phyloP scores from a whole-genome alignment of 2,797 vertebrate species.

The Myoxocephalus aenaeus region DNA sequence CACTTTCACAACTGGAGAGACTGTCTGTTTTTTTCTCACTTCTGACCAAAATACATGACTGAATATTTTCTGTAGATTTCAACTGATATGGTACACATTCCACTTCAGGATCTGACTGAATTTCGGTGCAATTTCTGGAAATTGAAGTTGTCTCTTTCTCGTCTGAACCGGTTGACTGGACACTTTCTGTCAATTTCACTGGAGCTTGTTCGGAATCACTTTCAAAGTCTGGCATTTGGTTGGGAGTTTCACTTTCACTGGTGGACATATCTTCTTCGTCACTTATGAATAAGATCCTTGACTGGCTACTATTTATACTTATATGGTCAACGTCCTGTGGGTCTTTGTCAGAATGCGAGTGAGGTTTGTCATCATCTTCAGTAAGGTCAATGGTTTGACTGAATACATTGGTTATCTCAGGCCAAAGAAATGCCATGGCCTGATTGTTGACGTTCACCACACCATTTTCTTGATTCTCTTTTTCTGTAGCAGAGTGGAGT shows the following conservation, averaged over 20 bases:
- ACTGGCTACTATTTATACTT: background rate
- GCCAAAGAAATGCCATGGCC: background rate
- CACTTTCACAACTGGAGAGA: background rate
- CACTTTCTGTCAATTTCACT: background rate
- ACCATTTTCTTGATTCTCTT: background rate
- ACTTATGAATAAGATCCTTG: background rate
- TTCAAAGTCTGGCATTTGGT: background rate
- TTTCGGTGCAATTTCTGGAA: background rate
- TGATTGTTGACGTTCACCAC: background rate
- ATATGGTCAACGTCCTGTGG: background rate
- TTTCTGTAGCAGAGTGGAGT: background rate
- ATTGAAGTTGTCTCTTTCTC: background rate
- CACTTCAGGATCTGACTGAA: constrained; percentile 1
- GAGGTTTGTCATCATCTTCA: background rate
- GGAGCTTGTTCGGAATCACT: background rate
- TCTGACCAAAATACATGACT: background rate
- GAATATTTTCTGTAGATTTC: background rate
- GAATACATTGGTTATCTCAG: background rate
- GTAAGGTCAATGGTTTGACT: constrained; percentile 17
- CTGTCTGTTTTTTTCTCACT: constrained; percentile 18
- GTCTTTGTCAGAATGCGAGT: background rate
- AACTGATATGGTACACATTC: background rate
- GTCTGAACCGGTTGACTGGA: background rate
- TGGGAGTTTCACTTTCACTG: background rate
- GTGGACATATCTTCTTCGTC: constrained; percentile 21